Evolutionary conservation across 2,113 vertebrate genomes (phyloP).

Genomic region (Acanthochromis polyacanthus): DNA sequence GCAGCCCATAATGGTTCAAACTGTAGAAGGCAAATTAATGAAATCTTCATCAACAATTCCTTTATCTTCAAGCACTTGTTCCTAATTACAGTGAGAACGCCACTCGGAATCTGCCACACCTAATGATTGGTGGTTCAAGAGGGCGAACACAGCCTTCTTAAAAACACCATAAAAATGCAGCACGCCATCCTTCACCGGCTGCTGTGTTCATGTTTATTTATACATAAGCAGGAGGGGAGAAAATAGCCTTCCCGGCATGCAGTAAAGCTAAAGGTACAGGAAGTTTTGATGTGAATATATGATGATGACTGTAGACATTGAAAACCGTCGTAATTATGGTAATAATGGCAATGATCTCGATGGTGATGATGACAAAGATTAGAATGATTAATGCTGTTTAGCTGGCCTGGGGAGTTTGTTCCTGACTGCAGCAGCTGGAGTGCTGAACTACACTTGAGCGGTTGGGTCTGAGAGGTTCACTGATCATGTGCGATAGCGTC

Average conservation of each 20-base stretch:
- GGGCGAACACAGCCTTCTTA: conserved; percentile 27
- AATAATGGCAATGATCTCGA: conserved; percentile 46
- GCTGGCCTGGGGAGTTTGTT: conserved; percentile 21
- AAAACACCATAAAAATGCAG: conserved; percentile 40
- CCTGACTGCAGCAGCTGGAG: conserved; percentile 10
- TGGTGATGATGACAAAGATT: conserved; percentile 40
- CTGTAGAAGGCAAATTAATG: conserved; percentile 20
- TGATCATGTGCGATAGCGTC: conserved; percentile 54
- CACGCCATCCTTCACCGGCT: not conserved
- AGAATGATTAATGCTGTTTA: conserved; percentile 54
- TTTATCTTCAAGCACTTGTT: conserved; percentile 27
- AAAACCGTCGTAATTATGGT: conserved; percentile 44
- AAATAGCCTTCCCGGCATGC: conserved; percentile 21
- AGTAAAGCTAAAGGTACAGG: conserved; percentile 19
- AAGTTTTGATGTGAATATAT: conserved; percentile 13
- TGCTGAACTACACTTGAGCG: conserved; percentile 38
- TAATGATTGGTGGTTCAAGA: conserved; percentile 18
- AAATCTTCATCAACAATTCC: conserved; percentile 32
- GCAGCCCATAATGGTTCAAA: conserved; percentile 9
- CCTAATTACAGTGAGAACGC: conserved; percentile 16
- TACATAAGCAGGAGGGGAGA: not conserved
- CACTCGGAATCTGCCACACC: conserved; percentile 1
- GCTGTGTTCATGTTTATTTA: conserved; percentile 59
- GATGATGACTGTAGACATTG: conserved; percentile 52
- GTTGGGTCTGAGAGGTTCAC: conserved; percentile 55